phyloP scores from a whole-genome alignment of 2,113 vertebrate genomes.

The Pseudois nayaur region DNA sequence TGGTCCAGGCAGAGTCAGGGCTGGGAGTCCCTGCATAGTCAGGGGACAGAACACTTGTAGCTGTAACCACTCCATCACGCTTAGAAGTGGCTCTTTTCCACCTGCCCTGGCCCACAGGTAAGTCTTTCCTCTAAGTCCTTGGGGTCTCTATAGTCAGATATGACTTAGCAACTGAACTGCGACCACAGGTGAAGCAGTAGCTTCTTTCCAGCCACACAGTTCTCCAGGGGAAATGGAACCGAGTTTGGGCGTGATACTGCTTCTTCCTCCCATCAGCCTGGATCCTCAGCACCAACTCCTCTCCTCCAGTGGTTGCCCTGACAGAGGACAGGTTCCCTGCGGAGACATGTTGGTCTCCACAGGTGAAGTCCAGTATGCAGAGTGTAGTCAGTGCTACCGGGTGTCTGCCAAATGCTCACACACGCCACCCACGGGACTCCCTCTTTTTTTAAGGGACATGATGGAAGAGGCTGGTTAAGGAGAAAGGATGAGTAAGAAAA shows the following conservation, averaged over 20 bases:
- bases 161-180: not conserved
- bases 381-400: not conserved
- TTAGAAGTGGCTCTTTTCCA: not conserved
- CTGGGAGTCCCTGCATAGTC: not conserved
- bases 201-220: not conserved
- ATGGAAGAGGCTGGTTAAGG: not conserved
- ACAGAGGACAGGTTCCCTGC: not conserved
- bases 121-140: not conserved
- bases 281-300: not conserved
- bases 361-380: not conserved
- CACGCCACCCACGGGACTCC: fast-evolving
- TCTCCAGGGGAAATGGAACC: not conserved
- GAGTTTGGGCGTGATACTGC: not conserved
- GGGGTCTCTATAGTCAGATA: not conserved
- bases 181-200: not conserved
- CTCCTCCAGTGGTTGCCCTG: not conserved
- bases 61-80: not conserved
- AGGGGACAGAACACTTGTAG: not conserved
- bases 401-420: not conserved
- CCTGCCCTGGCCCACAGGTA: not conserved
- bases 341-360: not conserved
- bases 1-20: not conserved
- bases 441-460: not conserved
- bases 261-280: not conserved
- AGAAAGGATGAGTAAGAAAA: not conserved